These are phyloP conservation scores for Podotricha telesiphe DNA, from an alignment of 2,888 invertebrate species.

Conservation along the genomic window DNA sequence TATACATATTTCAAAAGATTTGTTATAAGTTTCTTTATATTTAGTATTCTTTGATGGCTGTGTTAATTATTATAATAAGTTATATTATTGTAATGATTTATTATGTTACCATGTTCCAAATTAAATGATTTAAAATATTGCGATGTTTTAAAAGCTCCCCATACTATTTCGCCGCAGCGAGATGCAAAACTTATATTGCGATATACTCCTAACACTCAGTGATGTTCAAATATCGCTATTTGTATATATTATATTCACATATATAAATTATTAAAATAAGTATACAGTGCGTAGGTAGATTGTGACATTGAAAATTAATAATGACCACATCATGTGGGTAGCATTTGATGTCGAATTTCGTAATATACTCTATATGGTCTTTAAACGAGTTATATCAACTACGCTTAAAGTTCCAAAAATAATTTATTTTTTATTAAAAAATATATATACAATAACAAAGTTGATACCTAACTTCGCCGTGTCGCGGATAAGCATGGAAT, in stretches of 20 bases:
- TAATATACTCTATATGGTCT: not conserved
- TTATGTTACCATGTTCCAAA: not conserved
- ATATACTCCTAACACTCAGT: not conserved
- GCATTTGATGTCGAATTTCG: not conserved
- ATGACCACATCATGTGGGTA: not conserved
- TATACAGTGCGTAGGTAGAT: conserved; percentile 12
- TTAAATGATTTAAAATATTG: not conserved
- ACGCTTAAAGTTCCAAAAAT: not conserved
- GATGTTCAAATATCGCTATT: not conserved
- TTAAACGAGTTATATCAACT: not conserved
- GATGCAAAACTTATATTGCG: not conserved
- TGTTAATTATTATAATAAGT: conserved; percentile 3
- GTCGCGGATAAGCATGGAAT: no score
- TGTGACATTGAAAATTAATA: conserved; percentile 14
- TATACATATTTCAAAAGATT: no score
- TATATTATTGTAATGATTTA: not conserved
- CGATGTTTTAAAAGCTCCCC: not conserved
- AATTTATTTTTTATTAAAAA: conserved; percentile 12
- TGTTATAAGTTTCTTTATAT: no score
- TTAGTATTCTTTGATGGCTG: not conserved
- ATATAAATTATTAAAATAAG: conserved; percentile 6
- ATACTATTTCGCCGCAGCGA: not conserved
- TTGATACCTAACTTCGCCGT: no score
- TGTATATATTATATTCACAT: conserved; percentile 11
- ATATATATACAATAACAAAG: not conserved